Evolutionary conservation across 1,140 invertebrate species (phyloP).

Genomic region (Cylas formicarius): DNA sequence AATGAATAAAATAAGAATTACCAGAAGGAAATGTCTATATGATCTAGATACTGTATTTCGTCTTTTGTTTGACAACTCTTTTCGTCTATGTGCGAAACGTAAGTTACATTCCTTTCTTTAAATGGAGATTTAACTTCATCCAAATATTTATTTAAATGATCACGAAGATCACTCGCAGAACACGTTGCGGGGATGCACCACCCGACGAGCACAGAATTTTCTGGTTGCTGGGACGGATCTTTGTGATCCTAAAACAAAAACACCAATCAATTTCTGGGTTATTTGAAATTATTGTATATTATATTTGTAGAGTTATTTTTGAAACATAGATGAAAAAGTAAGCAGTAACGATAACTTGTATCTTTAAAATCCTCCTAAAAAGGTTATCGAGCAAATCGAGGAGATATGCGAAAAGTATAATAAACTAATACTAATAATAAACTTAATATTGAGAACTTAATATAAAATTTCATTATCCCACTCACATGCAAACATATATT

Average conservation of each 20-base stretch:
- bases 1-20: too few relatives aligned
- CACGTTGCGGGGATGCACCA: conserved; percentile 48
- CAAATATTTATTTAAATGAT: conserved; percentile 40
- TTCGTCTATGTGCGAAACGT: conserved; percentile 33
- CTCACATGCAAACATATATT: too few relatives aligned
- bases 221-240: conserved; percentile 37
- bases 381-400: too few relatives aligned
- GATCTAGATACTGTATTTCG: conserved; percentile 33
- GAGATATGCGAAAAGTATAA: too few relatives aligned
- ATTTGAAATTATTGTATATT: too few relatives aligned
- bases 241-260: conserved; percentile 32
- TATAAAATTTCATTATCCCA: too few relatives aligned
- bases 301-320: too few relatives aligned
- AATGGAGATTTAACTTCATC: conserved; percentile 41
- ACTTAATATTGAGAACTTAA: too few relatives aligned
- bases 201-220: conserved; percentile 46
- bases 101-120: conserved; percentile 37
- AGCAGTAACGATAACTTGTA: too few relatives aligned
- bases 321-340: too few relatives aligned
- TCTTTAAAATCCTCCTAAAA: too few relatives aligned
- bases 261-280: not conserved
- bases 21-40: conserved; percentile 43
- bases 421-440: too few relatives aligned
- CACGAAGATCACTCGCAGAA: conserved; percentile 39
- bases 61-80: conserved; percentile 36